Percentiles rank a stretch among this genome's conserved stretches.
Conservation (phyloP, 2,888 invertebrate genomes). For the Dione vanillae region DNA sequence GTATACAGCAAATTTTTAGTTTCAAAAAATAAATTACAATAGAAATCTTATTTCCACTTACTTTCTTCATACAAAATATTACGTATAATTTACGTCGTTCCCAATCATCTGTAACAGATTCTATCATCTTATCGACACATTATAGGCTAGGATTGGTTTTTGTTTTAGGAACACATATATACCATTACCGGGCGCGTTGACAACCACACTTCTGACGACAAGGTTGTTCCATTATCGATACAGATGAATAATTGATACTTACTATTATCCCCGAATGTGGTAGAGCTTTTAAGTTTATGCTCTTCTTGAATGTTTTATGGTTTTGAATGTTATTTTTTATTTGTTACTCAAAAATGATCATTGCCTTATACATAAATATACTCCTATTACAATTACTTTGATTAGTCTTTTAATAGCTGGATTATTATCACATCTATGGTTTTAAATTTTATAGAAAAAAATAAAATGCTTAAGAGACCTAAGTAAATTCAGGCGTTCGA, state of each 20-base stretch:
- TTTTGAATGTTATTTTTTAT: not conserved
- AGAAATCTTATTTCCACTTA: not conserved
- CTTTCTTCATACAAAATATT: not conserved
- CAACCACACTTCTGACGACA: slow-evolving; percentile 77
- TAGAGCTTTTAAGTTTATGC: slow-evolving; percentile 31
- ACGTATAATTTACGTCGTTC: slow-evolving; percentile 18
- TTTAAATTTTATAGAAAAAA: no score
- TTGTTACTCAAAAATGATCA: slow-evolving; percentile 10
- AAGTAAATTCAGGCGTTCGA: no score
- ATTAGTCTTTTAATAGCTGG: no score
- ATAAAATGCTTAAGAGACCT: no score
- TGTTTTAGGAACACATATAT: slow-evolving; percentile 55
- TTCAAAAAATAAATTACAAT: no score
- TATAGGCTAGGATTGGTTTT: slow-evolving; percentile 59
- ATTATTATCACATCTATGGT: no score
- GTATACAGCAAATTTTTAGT: no score
- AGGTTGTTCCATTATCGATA: slow-evolving; percentile 82
- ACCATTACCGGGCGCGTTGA: slow-evolving; percentile 75
- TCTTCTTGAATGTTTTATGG: slow-evolving; percentile 22
- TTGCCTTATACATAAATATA: not conserved
- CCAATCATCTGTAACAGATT: slow-evolving; percentile 33
- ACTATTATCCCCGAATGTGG: slow-evolving; percentile 48
- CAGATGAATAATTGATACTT: slow-evolving; percentile 77
- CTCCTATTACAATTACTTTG: no score
- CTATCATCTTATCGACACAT: slow-evolving; percentile 37